A percentile compares a stretch with the other conserved stretches of the same genome.
Evolutionary conservation across 1,140 invertebrate species (phyloP).

Genomic region (Drosophila virilis): DNA sequence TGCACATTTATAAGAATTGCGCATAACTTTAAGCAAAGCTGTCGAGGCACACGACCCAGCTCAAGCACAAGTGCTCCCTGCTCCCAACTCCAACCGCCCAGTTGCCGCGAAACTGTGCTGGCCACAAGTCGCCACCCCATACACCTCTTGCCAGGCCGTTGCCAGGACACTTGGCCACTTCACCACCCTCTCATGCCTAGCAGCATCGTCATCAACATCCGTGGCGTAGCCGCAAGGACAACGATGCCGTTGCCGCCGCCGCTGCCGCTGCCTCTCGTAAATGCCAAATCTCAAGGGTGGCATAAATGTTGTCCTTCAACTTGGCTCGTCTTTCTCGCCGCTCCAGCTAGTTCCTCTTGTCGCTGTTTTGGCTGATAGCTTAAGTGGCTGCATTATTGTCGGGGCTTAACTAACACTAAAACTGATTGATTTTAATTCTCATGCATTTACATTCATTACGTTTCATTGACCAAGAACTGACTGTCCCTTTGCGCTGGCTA

Average conservation of each 20-base stretch:
- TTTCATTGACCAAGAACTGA: constrained; percentile 42
- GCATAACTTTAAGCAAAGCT: constrained; percentile 81
- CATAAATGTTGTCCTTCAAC: constrained; percentile 78
- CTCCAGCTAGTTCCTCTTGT: constrained; percentile 5
- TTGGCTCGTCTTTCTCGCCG: constrained; percentile 23
- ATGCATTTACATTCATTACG: constrained; percentile 69
- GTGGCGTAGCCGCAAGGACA: constrained; percentile 57
- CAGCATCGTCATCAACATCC: constrained; percentile 8
- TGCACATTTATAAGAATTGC: constrained; percentile 82
- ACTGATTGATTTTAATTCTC: constrained; percentile 83
- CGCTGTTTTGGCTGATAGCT: constrained; percentile 38
- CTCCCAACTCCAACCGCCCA: not conserved
- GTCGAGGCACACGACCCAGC: constrained; percentile 53
- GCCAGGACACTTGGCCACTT: constrained; percentile 13
- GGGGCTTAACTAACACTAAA: constrained; percentile 79
- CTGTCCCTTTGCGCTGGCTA: not conserved
- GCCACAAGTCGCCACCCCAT: constrained; percentile 49
- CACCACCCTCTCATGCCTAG: constrained; percentile 1
- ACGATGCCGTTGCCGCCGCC: constrained; percentile 15
- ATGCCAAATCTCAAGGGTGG: constrained; percentile 77
- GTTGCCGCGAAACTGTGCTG: constrained; percentile 54
- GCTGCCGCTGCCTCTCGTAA: constrained; percentile 53
- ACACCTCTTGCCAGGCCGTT: not conserved
- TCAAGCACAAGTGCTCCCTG: not conserved
- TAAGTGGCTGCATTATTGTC: constrained; percentile 82